These are phyloP conservation scores for Stramonita haemastoma DNA, from an alignment of 2,888 invertebrate genomes.

Conservation along the genomic window DNA sequence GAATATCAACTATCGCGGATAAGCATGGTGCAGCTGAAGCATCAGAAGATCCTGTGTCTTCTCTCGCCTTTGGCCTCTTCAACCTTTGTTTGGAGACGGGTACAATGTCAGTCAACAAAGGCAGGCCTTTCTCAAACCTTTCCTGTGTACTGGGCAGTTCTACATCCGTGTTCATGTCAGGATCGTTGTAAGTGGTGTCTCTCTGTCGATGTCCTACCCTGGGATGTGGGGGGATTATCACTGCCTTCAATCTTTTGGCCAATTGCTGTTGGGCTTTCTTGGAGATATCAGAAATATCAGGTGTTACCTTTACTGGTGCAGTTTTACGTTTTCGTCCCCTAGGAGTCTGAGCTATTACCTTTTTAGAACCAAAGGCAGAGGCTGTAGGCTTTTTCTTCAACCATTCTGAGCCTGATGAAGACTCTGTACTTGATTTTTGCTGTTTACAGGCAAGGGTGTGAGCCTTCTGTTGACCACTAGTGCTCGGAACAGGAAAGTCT, in stretches of 20 bases:
- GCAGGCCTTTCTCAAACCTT: constrained; percentile 55
- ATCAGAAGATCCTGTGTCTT: neutral
- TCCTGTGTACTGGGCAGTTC: constrained; percentile 59
- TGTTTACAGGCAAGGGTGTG: neutral
- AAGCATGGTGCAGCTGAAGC: neutral
- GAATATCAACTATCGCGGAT: neutral
- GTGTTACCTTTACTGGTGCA: neutral
- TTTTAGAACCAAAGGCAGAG: neutral
- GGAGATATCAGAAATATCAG: neutral
- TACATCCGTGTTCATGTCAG: constrained; percentile 52
- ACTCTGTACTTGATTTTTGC: neutral
- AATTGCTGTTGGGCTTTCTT: neutral
- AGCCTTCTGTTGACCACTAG: neutral
- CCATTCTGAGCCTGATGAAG: constrained; percentile 17
- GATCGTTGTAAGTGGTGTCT: neutral
- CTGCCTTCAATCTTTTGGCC: neutral
- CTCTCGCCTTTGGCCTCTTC: neutral
- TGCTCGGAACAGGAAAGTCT: neutral
- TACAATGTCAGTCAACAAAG: constrained; percentile 53
- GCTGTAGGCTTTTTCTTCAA: neutral
- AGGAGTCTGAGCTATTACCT: neutral
- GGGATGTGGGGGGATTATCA: neutral
- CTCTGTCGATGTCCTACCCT: neutral
- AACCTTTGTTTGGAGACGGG: constrained; percentile 46
- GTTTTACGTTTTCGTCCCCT: neutral